Conservation (phyloP, 2,113 vertebrate species). For the Cephalophus harveyi region DNA sequence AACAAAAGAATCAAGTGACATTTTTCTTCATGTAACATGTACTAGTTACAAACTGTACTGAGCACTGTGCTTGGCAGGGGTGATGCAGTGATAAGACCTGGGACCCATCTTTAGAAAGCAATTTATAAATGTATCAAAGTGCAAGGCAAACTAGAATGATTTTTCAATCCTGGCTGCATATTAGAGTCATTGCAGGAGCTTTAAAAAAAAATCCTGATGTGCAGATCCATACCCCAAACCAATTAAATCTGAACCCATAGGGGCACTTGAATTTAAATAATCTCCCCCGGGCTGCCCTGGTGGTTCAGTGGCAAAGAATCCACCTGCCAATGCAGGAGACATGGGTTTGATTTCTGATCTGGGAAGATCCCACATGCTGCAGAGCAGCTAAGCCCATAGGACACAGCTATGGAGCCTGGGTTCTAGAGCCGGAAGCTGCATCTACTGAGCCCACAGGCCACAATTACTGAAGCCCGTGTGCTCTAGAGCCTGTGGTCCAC, state of each 20-base stretch:
- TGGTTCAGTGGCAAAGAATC: neutral
- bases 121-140: neutral
- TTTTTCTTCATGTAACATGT: neutral
- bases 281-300: neutral
- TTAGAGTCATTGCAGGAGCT: neutral
- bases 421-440: neutral
- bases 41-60: neutral
- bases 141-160: neutral
- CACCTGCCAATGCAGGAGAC: neutral
- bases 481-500: neutral
- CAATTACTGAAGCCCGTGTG: neutral
- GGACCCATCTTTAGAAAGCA: neutral
- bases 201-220: neutral
- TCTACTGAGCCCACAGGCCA: neutral
- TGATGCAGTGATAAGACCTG: neutral
- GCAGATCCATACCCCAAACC: neutral
- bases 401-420: neutral
- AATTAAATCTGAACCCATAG: neutral
- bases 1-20: neutral
- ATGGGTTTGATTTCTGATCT: neutral
- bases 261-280: neutral
- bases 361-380: neutral
- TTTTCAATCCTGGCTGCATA: neutral
- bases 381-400: fast-evolving
- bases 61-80: neutral